Evolutionary conservation across 2,888 invertebrate genomes (phyloP).

Genomic region (Drosophila neonasuta): DNA sequence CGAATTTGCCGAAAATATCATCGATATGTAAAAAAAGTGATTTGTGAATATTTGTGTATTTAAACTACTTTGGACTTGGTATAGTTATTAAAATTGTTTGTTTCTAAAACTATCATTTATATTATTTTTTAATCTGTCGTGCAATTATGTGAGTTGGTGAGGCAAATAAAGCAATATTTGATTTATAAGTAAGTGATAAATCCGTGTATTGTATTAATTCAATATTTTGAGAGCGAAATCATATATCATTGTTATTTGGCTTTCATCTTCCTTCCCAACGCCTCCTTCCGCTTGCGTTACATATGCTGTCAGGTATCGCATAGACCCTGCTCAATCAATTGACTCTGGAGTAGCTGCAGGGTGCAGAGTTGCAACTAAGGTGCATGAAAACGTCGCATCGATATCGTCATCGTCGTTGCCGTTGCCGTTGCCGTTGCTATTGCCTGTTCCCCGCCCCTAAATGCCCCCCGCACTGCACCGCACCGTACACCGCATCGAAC

Average conservation of each 20-base stretch:
- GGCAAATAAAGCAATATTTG: background rate
- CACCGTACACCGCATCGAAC: background rate
- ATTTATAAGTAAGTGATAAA: background rate
- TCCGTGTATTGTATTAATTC: background rate
- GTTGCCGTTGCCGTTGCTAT: slow-evolving; percentile 16
- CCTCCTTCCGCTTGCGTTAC: slow-evolving; percentile 40
- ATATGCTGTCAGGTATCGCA: slow-evolving; percentile 61
- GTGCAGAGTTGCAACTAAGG: slow-evolving; percentile 58
- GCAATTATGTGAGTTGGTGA: background rate
- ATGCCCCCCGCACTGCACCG: slow-evolving; percentile 1
- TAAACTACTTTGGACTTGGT: too few relatives aligned
- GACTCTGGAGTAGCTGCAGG: slow-evolving; percentile 45
- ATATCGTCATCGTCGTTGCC: slow-evolving; percentile 39
- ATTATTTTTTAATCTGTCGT: background rate
- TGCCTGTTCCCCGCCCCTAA: background rate
- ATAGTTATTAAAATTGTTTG: too few relatives aligned
- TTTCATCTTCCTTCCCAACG: slow-evolving; percentile 1
- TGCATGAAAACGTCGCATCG: slow-evolving; percentile 64
- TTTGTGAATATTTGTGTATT: too few relatives aligned
- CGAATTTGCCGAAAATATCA: background rate
- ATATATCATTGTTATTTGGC: background rate
- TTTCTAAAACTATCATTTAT: background rate
- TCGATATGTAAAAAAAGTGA: background rate
- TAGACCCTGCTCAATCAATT: slow-evolving; percentile 71
- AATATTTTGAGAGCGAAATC: background rate